phyloP scores from a whole-genome alignment of 2,888 invertebrate species.

The Crocallis elinguaria region DNA sequence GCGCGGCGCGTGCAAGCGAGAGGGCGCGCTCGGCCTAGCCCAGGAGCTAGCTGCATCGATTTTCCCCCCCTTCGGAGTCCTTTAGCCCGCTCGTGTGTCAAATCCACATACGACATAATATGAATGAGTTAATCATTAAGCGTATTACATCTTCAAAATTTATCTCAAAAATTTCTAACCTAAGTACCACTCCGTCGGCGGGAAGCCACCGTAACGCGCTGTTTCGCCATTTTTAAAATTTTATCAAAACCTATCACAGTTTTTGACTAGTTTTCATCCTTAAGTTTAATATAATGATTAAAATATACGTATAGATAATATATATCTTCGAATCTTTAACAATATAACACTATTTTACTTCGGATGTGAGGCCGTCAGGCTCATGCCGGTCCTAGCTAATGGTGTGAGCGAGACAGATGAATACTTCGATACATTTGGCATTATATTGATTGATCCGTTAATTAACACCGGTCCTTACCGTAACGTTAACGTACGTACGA shows the following conservation, averaged over 20 bases:
- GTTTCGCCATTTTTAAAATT: constrained; percentile 73
- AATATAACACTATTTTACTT: constrained; percentile 82
- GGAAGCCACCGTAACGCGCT: constrained; percentile 46
- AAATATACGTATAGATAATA: constrained; percentile 84
- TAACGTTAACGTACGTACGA: constrained; percentile 46
- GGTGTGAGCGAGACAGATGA: constrained; percentile 51
- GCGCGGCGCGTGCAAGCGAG: constrained; percentile 39
- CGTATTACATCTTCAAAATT: constrained; percentile 56
- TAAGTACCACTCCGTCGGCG: constrained; percentile 58
- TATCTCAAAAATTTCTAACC: constrained; percentile 54
- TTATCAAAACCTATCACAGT: constrained; percentile 86
- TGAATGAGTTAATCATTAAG: constrained; percentile 52
- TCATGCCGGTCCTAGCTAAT: constrained; percentile 39
- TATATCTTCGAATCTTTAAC: constrained; percentile 78
- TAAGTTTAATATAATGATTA: constrained; percentile 84
- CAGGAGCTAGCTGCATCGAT: constrained; percentile 66
- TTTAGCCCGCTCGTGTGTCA: constrained; percentile 45
- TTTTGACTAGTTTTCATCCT: constrained; percentile 84
- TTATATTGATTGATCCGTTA: constrained; percentile 40
- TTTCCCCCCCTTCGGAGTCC: constrained; percentile 53
- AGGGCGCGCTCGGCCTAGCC: constrained; percentile 36
- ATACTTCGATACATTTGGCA: constrained; percentile 57
- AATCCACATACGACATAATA: constrained; percentile 49
- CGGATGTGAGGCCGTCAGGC: constrained; percentile 62
- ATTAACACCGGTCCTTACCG: constrained; percentile 48